These are phyloP conservation scores for Camponotus vicinus DNA, from an alignment of 1,140 invertebrate species.

Conservation along the genomic window DNA sequence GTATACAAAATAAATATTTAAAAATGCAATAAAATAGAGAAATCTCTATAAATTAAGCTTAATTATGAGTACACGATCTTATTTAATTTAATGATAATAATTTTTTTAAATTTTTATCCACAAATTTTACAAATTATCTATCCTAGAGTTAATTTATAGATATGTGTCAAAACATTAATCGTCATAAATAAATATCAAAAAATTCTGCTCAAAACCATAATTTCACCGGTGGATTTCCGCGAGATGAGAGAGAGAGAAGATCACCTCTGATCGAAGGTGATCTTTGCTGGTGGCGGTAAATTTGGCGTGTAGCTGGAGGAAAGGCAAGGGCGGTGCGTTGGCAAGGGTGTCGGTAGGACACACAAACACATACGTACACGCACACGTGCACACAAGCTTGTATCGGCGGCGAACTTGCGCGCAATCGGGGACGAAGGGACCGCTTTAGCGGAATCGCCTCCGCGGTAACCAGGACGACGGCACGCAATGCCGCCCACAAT, in stretches of 20 bases:
- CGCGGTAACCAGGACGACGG: conserved; percentile 83
- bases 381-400: conserved; percentile 30
- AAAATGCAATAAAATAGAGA: neutral
- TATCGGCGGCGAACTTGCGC: conserved; percentile 71
- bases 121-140: neutral
- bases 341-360: neutral
- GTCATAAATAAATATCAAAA: neutral
- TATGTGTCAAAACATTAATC: neutral
- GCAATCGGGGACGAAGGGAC: conserved; percentile 82
- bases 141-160: neutral
- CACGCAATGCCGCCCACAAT: conserved; percentile 85
- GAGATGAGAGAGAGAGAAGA: neutral
- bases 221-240: neutral
- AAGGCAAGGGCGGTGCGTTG: conserved; percentile 19
- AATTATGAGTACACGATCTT: neutral
- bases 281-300: conserved; percentile 50
- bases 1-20: neutral
- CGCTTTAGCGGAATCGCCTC: conserved; percentile 79
- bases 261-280: conserved; percentile 22
- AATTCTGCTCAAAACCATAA: neutral
- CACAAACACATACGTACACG: neutral
- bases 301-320: conserved; percentile 32
- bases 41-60: neutral
- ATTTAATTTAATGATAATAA: neutral
- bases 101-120: neutral